Percentiles rank a stretch among this genome's conserved stretches.
phyloP scores from a whole-genome alignment of 30 jellyfish, hydroid and myxozoan species.

The Cassiopea xamachana region DNA sequence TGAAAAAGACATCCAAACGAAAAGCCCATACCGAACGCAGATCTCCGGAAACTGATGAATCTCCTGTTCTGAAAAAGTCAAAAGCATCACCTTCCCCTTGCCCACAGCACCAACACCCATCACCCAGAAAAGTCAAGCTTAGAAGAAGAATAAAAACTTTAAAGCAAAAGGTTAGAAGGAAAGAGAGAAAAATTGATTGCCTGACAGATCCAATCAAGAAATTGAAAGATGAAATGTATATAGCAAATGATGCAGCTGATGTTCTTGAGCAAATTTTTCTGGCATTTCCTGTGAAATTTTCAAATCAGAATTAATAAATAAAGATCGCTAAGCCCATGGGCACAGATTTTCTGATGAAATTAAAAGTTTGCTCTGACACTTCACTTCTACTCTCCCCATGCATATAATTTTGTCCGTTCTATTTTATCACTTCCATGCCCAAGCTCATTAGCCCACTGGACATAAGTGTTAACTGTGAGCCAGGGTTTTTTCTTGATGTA shows the following conservation, averaged over 20 bases:
- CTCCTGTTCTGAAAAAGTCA: not conserved
- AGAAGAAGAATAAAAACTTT: not conserved
- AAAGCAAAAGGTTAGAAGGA: constrained; percentile 26
- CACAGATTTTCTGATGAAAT: constrained; percentile 49
- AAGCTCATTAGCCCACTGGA: constrained; percentile 57
- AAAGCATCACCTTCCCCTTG: not conserved
- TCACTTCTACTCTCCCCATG: constrained; percentile 72
- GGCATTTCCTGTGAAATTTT: constrained; percentile 55
- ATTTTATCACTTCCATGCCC: constrained; percentile 62
- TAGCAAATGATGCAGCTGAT: constrained; percentile 1
- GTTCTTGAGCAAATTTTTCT: constrained; percentile 19
- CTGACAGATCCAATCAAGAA: not conserved
- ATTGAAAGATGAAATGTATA: constrained; percentile 1
- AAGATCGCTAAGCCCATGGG: constrained; percentile 15
- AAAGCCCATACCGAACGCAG: constrained; percentile 9
- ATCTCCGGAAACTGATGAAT: not conserved
- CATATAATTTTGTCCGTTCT: constrained; percentile 48
- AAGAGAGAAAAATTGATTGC: not conserved
- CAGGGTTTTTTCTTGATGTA: constrained; percentile 62
- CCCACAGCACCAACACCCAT: not conserved
- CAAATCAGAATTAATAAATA: constrained; percentile 1
- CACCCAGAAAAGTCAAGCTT: constrained; percentile 34
- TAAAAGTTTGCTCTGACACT: constrained; percentile 68
- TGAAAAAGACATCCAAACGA: not conserved
- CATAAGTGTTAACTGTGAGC: constrained; percentile 59